Conservation (phyloP, 2,888 invertebrate species). For the Callyntrura guangdongensis region DNA sequence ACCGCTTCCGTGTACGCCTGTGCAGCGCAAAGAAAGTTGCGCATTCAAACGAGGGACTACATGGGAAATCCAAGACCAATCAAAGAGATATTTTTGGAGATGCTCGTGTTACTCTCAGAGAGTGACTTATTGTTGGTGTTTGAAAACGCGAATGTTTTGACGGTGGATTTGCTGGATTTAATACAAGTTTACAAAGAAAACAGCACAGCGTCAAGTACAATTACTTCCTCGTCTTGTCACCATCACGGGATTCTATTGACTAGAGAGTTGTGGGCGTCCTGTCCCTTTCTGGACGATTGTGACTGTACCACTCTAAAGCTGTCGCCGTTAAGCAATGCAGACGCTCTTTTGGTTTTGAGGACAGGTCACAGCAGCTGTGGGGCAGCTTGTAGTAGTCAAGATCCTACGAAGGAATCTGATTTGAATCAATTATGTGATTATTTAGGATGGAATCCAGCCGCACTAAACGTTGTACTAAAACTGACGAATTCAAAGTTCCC, state of each 20-base stretch:
- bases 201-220: background rate
- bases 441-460: background rate
- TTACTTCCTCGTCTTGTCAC: background rate
- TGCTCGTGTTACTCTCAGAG: background rate
- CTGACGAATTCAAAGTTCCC: background rate
- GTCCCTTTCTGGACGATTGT: background rate
- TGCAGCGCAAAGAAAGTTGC: background rate
- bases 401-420: background rate
- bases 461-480: background rate
- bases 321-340: background rate
- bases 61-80: slow-evolving; percentile 19
- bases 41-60: slow-evolving; percentile 17
- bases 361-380: background rate
- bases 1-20: background rate
- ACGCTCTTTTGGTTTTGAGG: background rate
- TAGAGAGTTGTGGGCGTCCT: background rate
- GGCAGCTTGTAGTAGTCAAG: background rate
- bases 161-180: slow-evolving; percentile 32
- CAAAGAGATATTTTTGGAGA: slow-evolving; percentile 37
- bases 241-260: slow-evolving; percentile 3
- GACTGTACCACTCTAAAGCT: background rate
- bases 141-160: slow-evolving; percentile 11
- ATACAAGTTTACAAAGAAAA: slow-evolving; percentile 47
- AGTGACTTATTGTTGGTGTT: slow-evolving; percentile 43
- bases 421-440: background rate